Conservation (phyloP, 2,888 invertebrate species). For the Drosophila lutescens region DNA sequence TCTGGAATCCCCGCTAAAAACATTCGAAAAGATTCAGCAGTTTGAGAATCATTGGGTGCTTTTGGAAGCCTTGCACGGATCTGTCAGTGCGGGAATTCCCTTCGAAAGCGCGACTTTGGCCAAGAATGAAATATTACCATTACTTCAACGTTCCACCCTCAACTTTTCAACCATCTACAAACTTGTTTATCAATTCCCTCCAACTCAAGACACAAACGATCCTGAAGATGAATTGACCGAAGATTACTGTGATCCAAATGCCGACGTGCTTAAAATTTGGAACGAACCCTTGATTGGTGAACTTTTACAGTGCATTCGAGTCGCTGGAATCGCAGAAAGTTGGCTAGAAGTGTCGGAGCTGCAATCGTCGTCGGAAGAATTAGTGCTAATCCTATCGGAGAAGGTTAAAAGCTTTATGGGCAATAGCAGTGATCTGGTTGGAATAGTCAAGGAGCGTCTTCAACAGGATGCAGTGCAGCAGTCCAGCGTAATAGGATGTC, state of each 20-base stretch:
- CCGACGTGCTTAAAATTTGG: slow-evolving; percentile 79
- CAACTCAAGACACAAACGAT: slow-evolving; percentile 35
- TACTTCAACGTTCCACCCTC: slow-evolving; percentile 69
- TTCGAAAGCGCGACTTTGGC: slow-evolving; percentile 53
- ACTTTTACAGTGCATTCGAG: slow-evolving; percentile 69
- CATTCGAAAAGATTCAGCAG: slow-evolving; percentile 28
- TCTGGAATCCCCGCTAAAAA: slow-evolving; percentile 48
- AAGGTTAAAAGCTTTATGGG: slow-evolving; percentile 70
- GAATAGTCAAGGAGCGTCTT: slow-evolving; percentile 72
- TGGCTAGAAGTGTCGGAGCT: slow-evolving; percentile 61
- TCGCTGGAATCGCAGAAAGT: slow-evolving; percentile 70
- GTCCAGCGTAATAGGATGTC: slow-evolving; percentile 65
- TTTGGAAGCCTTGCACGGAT: slow-evolving; percentile 69
- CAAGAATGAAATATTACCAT: slow-evolving; percentile 42
- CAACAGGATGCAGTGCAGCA: slow-evolving; percentile 61
- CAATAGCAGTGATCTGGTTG: slow-evolving; percentile 66
- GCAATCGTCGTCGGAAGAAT: slow-evolving; percentile 40
- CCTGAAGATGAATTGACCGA: slow-evolving; percentile 78
- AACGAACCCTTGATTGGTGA: slow-evolving; percentile 72
- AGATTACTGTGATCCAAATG: slow-evolving; percentile 81
- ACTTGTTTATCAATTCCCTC: slow-evolving; percentile 71
- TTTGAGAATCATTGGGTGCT: slow-evolving; percentile 69
- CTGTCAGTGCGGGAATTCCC: slow-evolving; percentile 51
- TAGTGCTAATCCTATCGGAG: slow-evolving; percentile 73
- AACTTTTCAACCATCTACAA: slow-evolving; percentile 78